Percentiles rank a stretch among this genome's conserved stretches.
Evolutionary conservation across 2,888 invertebrate species (phyloP).

Genomic region (Phalangium opilio): DNA sequence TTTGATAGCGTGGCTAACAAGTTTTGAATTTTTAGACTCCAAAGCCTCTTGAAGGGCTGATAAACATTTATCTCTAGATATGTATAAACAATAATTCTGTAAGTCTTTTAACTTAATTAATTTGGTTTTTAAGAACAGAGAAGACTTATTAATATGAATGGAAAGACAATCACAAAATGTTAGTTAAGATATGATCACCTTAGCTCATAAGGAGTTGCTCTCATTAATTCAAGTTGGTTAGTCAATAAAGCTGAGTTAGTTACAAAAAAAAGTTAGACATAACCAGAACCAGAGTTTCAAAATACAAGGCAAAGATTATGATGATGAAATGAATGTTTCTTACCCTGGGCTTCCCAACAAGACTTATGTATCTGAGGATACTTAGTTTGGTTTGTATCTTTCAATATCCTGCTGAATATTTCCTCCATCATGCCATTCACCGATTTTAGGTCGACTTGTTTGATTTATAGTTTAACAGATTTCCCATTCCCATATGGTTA

Average conservation of each 20-base stretch:
- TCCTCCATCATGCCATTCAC: conserved; percentile 53
- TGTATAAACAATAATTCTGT: not conserved
- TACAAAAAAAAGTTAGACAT: not conserved
- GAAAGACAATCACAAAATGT: not conserved
- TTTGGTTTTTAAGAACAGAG: not conserved
- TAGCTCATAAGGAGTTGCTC: conserved; percentile 35
- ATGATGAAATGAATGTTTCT: conserved; percentile 23
- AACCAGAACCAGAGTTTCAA: not conserved
- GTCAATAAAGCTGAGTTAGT: conserved; percentile 53
- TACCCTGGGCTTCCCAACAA: conserved; percentile 76
- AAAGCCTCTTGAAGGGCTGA: conserved; percentile 69
- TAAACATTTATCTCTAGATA: conserved; percentile 55
- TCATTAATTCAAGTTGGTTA: conserved; percentile 54
- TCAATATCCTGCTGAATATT: conserved; percentile 62
- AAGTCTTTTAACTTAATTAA: not conserved
- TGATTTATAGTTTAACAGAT: no score
- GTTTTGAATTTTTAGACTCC: conserved; percentile 70
- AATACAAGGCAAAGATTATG: conserved; percentile 3
- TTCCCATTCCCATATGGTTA: no score
- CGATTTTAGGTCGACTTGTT: no score
- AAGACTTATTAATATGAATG: not conserved
- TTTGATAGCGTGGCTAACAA: conserved; percentile 63
- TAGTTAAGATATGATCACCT: no score
- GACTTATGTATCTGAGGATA: conserved; percentile 56
- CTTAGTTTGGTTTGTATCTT: conserved; percentile 68